Evolutionary conservation across 2,888 invertebrate genomes (phyloP), one percentile per base, ranked within the genome.

Genomic region (Luperina testacea): DNA sequence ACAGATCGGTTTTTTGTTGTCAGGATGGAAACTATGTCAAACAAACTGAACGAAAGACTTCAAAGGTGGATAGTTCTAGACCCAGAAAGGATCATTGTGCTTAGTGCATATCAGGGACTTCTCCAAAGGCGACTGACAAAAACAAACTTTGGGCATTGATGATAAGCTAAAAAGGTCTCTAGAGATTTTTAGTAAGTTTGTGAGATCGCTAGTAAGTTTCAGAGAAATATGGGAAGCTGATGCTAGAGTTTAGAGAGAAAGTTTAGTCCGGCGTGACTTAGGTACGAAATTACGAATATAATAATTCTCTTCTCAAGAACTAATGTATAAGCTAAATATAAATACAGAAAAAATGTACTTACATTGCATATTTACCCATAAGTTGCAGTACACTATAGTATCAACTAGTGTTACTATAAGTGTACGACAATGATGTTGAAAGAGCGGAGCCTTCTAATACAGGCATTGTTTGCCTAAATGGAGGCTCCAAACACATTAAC

Each of bases 1-100:
- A 32, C 8, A 63, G 2, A 7, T 3, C 0, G 27, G 0, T 27
- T 27, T 27, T 3, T 32, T 32, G 0, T 32, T 32, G 1, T 2
- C 17, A 27, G 7, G 17, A 32, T 63, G 27, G 1, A 17, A 63
- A 32, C 17, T 8, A 32, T 9, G 17, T 17, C 2, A 61, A 1
- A 48, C 15, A 48, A 13, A 59, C 1, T n/a, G 59, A 59, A 59
- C n/a, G n/a, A 59, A n/a, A 59, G 13, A n/a, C 59, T 13, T 59
- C 6, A 13, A 59, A 13, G 13, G n/a, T 59, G 6, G n/a, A 59
- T n/a, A 6, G 13, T 59, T 5, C 6, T n/a, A 59, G 13, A n/a
- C 59, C 6, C 59, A 15, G 13, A 15, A 13, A 15, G 2, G 13
- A n/a, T 11, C n/a, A n/a, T 48, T 5, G 13, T 6, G 15, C n/a